Conservation (phyloP, 2,113 vertebrate species). For the Ptilonorhynchus violaceus region DNA sequence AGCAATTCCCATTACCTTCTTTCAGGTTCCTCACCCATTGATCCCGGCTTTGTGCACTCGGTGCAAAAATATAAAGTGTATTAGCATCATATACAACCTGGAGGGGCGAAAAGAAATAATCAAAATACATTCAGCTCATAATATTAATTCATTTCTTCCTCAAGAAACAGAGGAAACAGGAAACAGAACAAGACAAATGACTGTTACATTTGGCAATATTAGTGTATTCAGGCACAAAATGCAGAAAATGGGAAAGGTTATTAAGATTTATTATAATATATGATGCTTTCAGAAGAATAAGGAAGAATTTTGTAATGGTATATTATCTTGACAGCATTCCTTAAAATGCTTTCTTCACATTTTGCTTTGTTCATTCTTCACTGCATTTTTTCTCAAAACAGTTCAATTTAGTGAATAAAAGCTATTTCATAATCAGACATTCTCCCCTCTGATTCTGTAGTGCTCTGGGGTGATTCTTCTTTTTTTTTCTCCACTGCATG, state of each 20-base stretch:
- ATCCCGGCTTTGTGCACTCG: constrained; percentile 82
- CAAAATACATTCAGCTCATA: not conserved
- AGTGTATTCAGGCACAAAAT: not conserved
- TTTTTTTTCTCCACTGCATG: not conserved
- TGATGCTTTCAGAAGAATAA: not conserved
- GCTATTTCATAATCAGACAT: not conserved
- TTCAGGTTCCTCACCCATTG: constrained; percentile 90
- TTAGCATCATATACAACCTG: constrained; percentile 88
- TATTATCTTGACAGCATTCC: not conserved
- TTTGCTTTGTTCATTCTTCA: not conserved
- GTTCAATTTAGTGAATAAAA: not conserved
- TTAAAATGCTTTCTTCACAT: not conserved
- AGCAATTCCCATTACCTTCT: constrained; percentile 76
- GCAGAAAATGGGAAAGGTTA: not conserved
- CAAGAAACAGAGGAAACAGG: not conserved
- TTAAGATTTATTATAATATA: not conserved
- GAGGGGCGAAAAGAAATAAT: not conserved
- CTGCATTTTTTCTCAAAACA: not conserved
- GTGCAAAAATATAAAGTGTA: constrained; percentile 90
- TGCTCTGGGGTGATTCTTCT: not conserved
- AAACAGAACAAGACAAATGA: not conserved
- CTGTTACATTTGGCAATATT: not conserved
- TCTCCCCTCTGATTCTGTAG: not conserved
- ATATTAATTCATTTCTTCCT: not conserved
- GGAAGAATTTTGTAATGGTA: not conserved